Evolutionary conservation across 2,888 invertebrate genomes (phyloP).

Genomic region (Odontocolon sp.): DNA sequence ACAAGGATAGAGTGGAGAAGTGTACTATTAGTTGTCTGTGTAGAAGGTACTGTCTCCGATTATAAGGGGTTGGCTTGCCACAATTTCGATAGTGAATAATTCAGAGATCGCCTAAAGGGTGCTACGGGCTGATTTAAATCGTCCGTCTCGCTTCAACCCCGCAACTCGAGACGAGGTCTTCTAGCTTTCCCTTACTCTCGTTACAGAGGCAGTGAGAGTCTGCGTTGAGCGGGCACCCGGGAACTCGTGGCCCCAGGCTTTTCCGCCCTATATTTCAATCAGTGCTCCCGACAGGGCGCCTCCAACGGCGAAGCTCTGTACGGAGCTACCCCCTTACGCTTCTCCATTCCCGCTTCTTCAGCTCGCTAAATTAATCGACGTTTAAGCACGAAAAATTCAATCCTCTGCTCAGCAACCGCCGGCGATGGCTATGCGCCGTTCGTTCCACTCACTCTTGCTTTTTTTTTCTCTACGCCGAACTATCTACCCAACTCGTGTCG

Average conservation of each 20-base stretch:
- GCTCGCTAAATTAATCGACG: conserved; percentile 76
- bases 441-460: conserved; percentile 12
- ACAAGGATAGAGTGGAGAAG: conserved; percentile 5
- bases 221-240: conserved; percentile 62
- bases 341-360: conserved; percentile 40
- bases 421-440: conserved; percentile 15
- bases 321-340: conserved; percentile 7
- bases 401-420: conserved; percentile 55
- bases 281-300: conserved; percentile 76
- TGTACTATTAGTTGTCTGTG: conserved; percentile 26
- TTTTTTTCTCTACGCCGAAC: conserved; percentile 18
- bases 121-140: conserved; percentile 74
- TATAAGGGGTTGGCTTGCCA: conserved; percentile 66
- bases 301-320: conserved; percentile 50
- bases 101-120: conserved; percentile 72
- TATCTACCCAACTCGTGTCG: background rate
- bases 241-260: conserved; percentile 73
- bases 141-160: conserved; percentile 68
- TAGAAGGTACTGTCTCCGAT: conserved; percentile 61
- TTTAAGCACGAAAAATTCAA: conserved; percentile 77
- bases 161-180: conserved; percentile 40
- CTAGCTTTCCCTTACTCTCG: conserved; percentile 16
- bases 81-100: conserved; percentile 75
- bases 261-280: conserved; percentile 79
- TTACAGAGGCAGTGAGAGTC: conserved; percentile 18